Base-by-base conservation (phyloP, 2,888 invertebrate species). In the Branchellion lobata region DNA sequence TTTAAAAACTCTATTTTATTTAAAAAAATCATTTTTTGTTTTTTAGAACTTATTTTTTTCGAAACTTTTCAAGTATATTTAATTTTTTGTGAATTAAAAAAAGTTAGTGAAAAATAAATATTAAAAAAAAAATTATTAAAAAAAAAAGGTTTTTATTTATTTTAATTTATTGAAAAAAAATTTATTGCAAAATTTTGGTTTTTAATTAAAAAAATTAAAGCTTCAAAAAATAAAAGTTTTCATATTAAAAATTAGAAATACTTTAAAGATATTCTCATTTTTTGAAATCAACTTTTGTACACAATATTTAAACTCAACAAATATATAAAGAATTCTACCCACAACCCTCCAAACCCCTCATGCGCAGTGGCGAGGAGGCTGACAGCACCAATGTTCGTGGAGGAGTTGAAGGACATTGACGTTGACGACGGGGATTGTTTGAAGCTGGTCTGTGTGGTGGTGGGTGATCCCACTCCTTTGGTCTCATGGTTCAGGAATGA, bases 401-500 rank as follows among this genome's bases (percentile, higher is more conserved):
- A 79, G 57, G 31, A 72, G 27, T 71, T 81, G 51, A 51, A 47
- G 21, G 79, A 81, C 47, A 79, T 84, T 2, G 82, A 84, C 53
- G 86, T 85, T 29, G 81, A 82, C 11, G 86, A 86, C 82, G 86
- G 86, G 0, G 84, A 85, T 53, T 85, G 86, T 80, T 82, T 86
- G 18, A 82, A 81, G n/a, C 79, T 87, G 77, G 82, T 83, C 14
- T 86, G 86, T 80, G 84, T 84, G 74, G 85, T 86, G 53, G 83
- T 82, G 65, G 86, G 86, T 24, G 83, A 83, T 34, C 86, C 86
- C 11, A 83, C 84, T 82, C 86, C 86, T 29, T 82, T 84, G 79
- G 83, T 87, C 27, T 84, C 86, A 18, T 87, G 86, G 85, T 86
- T 85, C 82, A 86, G 86, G 75, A 85, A 86, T 81, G 86, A 85